Conservation (phyloP, 2,888 invertebrate species). For the Neuroscelio doddi region DNA sequence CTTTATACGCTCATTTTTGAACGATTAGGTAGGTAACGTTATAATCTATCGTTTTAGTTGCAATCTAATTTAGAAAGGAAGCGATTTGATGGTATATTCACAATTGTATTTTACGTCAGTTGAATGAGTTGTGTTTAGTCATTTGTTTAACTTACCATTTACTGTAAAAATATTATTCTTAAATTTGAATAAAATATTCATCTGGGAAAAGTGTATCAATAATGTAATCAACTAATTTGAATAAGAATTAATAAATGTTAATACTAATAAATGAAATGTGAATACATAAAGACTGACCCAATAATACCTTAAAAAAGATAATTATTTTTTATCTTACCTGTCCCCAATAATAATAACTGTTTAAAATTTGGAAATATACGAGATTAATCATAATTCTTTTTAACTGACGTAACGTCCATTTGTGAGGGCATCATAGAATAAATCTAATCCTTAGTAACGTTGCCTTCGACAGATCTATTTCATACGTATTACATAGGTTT, state of each 20-base stretch:
- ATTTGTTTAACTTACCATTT: not conserved
- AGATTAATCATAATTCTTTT: no score
- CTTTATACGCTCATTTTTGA: not conserved
- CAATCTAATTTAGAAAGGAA: not conserved
- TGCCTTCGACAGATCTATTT: conserved; percentile 25
- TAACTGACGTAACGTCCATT: not conserved
- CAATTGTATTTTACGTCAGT: not conserved
- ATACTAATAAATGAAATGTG: no score
- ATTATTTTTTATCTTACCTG: no score
- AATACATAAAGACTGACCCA: no score
- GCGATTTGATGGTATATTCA: not conserved
- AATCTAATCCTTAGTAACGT: conserved; percentile 15
- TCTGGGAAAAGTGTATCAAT: no score
- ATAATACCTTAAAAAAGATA: no score
- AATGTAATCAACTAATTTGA: no score
- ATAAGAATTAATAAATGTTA: no score
- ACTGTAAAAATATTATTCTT: no score
- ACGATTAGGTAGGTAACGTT: not conserved
- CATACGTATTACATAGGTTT: conserved; percentile 17
- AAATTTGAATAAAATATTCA: no score
- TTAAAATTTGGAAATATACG: no score
- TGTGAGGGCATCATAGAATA: not conserved
- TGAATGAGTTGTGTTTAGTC: not conserved
- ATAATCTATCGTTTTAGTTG: not conserved
- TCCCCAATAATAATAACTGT: no score